Conservation (phyloP, 2,797 vertebrate species). For the Todus mexicanus region DNA sequence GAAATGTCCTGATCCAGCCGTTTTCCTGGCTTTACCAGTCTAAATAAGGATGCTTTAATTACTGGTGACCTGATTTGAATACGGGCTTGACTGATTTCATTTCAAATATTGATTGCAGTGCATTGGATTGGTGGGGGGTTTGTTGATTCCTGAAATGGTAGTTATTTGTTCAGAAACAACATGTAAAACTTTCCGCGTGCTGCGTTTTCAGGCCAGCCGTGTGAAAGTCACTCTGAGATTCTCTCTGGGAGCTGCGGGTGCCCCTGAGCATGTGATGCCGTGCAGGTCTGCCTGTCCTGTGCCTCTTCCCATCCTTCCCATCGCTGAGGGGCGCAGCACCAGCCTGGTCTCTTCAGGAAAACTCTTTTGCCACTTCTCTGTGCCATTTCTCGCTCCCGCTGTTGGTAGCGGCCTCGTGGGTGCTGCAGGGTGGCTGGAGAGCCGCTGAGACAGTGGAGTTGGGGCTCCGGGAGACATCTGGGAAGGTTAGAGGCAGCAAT, state of each 20-base stretch:
- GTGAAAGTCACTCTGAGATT: background rate
- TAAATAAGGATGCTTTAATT: slow-evolving; percentile 13
- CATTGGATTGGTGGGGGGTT: background rate
- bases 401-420: rapidly evolving
- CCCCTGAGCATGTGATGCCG: background rate
- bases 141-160: background rate
- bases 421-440: background rate
- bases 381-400: background rate
- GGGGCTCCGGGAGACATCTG: background rate
- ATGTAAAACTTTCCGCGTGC: background rate
- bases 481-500: background rate
- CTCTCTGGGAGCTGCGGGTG: background rate
- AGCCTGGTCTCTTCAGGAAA: background rate
- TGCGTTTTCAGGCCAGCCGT: background rate
- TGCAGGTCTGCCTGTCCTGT: background rate
- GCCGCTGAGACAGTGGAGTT: background rate
- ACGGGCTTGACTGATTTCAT: background rate
- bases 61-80: slow-evolving; percentile 42
- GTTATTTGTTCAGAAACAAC: background rate
- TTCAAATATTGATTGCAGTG: slow-evolving; percentile 8
- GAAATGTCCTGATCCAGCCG: background rate
- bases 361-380: background rate
- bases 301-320: background rate
- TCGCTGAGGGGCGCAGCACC: rapidly evolving
- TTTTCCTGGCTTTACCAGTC: background rate